phyloP scores from a whole-genome alignment of 2,888 invertebrate species.

The Drosophila paramelanica region DNA sequence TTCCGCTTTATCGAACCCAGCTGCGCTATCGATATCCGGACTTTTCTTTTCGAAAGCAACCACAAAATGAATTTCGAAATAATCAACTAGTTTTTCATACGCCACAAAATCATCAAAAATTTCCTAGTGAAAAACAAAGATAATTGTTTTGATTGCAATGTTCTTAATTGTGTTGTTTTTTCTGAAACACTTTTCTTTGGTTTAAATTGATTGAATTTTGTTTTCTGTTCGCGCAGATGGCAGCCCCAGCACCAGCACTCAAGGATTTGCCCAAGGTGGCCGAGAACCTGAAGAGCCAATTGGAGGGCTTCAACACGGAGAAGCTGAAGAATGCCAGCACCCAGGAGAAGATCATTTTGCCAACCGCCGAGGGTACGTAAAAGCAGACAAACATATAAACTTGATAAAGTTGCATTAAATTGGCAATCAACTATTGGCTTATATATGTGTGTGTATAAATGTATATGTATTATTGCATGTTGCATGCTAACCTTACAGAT shows the following conservation, averaged over 20 bases:
- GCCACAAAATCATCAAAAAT: too few relatives aligned
- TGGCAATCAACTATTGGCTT: slow-evolving; percentile 1
- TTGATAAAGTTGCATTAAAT: slow-evolving; percentile 4
- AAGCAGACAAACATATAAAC: too few relatives aligned
- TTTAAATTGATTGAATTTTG: background rate
- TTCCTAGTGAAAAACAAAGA: too few relatives aligned
- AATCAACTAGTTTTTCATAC: too few relatives aligned
- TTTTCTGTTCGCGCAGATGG: slow-evolving; percentile 65
- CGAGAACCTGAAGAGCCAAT: slow-evolving; percentile 94
- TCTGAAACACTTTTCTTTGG: too few relatives aligned
- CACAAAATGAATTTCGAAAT: too few relatives aligned
- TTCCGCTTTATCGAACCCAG: slow-evolving; percentile 44
- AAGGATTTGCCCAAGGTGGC: slow-evolving; percentile 97
- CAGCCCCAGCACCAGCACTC: slow-evolving; percentile 88
- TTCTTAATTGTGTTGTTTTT: too few relatives aligned
- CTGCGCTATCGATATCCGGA: slow-evolving; percentile 45
- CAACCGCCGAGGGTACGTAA: slow-evolving; percentile 94
- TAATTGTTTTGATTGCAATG: too few relatives aligned
- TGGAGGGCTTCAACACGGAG: slow-evolving; percentile 95
- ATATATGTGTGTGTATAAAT: background rate
- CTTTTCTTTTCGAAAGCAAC: slow-evolving; percentile 2
- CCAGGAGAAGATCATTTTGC: slow-evolving; percentile 95
- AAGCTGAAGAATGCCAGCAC: slow-evolving; percentile 95
- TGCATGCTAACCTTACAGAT: slow-evolving; percentile 86
- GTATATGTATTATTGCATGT: slow-evolving; percentile 11